Conservation (phyloP, 2,113 vertebrate species). For the Xiphophorus couchianus region DNA sequence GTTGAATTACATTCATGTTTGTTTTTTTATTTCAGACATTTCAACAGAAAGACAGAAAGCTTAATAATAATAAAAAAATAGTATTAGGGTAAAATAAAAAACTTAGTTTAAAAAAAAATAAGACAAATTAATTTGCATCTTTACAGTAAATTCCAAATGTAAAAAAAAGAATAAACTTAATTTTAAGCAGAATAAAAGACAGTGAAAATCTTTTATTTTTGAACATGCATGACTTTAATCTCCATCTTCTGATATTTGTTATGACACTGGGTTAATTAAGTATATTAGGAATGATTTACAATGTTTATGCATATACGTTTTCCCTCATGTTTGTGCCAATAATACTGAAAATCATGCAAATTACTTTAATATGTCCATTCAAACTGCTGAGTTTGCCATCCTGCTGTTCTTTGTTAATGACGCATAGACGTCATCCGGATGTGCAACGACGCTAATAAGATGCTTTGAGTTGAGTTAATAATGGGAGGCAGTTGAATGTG, state of each 20-base stretch:
- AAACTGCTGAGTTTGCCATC: background rate
- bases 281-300: background rate
- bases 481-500: slow-evolving; percentile 19
- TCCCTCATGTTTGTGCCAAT: background rate
- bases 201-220: background rate
- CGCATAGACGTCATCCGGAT: background rate
- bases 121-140: background rate
- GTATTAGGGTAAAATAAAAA: background rate
- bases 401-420: background rate
- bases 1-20: background rate
- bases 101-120: background rate
- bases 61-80: background rate
- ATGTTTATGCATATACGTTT: background rate
- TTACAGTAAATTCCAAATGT: background rate
- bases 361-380: background rate
- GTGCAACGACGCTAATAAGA: background rate
- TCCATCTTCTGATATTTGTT: background rate
- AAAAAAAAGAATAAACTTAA: background rate
- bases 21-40: background rate
- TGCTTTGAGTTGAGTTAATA: background rate
- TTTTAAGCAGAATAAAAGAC: no score
- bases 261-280: background rate
- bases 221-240: background rate
- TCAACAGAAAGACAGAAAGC: background rate
- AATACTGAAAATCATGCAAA: background rate